Conservation (phyloP, 2,797 vertebrate genomes). For the Enteromius radiatus region DNA sequence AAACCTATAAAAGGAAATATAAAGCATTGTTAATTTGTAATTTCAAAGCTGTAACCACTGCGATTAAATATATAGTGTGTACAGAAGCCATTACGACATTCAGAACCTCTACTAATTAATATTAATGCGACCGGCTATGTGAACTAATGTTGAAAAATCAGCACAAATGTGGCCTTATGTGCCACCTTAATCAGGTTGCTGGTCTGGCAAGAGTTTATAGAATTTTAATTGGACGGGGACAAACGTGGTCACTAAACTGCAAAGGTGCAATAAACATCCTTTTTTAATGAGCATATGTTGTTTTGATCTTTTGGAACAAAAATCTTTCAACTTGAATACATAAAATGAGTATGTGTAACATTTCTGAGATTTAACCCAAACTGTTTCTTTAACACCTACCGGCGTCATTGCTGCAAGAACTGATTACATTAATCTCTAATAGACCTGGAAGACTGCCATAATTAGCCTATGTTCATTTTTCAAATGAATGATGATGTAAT, state of each 20-base stretch:
- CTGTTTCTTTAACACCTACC: not conserved
- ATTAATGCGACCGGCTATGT: constrained; percentile 35
- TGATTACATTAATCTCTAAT: constrained; percentile 6
- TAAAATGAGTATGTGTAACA: not conserved
- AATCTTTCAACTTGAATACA: not conserved
- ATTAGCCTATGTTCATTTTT: constrained; percentile 11
- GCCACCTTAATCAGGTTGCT: constrained; percentile 22
- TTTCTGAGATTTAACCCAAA: constrained; percentile 1
- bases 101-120: constrained; percentile 40
- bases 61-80: constrained; percentile 20
- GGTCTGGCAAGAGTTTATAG: constrained; percentile 15
- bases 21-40: constrained; percentile 53
- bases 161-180: constrained; percentile 39
- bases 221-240: constrained; percentile 25
- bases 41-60: not conserved
- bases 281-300: constrained; percentile 21
- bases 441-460: constrained; percentile 25
- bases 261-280: not conserved
- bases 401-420: not conserved
- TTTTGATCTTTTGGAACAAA: constrained; percentile 5
- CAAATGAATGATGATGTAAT: constrained; percentile 8
- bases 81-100: not conserved
- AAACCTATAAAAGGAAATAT: constrained; percentile 70
- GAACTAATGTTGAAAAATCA: constrained; percentile 40
- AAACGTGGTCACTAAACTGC: constrained; percentile 14